Evolutionary conservation across 1,140 invertebrate genomes (phyloP), one percentile per base, ranked within the genome.

Genomic region (Lineus longissimus): DNA sequence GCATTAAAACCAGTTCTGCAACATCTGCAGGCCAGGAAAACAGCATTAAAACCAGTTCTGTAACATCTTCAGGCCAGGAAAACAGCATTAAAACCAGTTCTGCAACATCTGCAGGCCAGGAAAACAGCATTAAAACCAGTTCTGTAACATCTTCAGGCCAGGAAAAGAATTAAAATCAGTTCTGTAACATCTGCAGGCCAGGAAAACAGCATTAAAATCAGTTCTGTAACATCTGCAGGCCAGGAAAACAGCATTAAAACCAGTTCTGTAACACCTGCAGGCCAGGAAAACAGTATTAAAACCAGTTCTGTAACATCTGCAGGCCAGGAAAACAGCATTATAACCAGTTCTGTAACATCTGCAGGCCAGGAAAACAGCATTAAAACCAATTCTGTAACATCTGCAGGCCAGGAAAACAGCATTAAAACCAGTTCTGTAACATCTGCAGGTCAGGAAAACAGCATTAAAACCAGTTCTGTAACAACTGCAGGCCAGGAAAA

Each of bases 161-260:
- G 61, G 29, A 60, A 57, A 51, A 7, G 47, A 51, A 15, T 7
- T 36, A 15, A 7, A 15, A 36, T 43, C 25, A 67, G n/a, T 97
- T 95, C 85, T 96, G 93, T 25, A 98, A 85, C 93, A 98, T 96
- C 84, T 88, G 73, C 55, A 75, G 58, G 65, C 55, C 68, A 51
- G 61, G 29, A 60, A 57, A 51, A 7, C 6, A 51, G 6, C 25
- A 15, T 7, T 36, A 15, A 7, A 15, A 36, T 43, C 25, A 67
- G n/a, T 97, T 95, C 85, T 96, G 93, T 25, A 98, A 85, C 93
- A 98, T 96, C 84, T 88, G 73, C 55, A 75, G 58, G 65, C 55
- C 68, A 51, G 61, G 29, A 60, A 57, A 51, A 7, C 6, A 51
- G 6, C 25, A 15, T 7, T 36, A 15, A 7, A 15, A 36, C 36